Conservation (phyloP, 1,140 invertebrate genomes). For the Drosophila athabasca region DNA sequence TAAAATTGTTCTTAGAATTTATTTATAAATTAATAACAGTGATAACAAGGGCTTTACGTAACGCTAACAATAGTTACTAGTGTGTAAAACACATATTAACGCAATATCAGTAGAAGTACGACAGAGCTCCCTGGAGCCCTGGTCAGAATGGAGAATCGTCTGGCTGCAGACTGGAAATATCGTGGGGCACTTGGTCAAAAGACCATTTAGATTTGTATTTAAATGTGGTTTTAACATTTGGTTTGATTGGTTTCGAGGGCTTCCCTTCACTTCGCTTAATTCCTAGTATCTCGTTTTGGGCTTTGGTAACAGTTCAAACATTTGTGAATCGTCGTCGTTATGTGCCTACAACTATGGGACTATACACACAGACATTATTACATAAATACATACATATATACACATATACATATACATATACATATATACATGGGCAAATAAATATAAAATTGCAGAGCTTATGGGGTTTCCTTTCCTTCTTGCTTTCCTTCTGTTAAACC, state of each 20-base stretch:
- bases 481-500: slow-evolving; percentile 26
- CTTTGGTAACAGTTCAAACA: slow-evolving; percentile 69
- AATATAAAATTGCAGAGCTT: slow-evolving; percentile 12
- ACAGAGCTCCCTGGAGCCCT: slow-evolving; percentile 23
- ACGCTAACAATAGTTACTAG: slow-evolving; percentile 29
- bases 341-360: slow-evolving; percentile 15
- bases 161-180: slow-evolving; percentile 54
- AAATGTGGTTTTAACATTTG: background rate
- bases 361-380: slow-evolving; percentile 24
- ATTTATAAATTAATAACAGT: slow-evolving; percentile 80
- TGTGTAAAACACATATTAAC: slow-evolving; percentile 9
- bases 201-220: too few species aligned
- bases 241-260: background rate
- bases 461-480: too few species aligned
- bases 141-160: too few species aligned
- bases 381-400: slow-evolving; percentile 33
- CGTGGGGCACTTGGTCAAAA: slow-evolving; percentile 43
- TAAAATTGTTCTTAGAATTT: slow-evolving; percentile 59
- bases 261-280: slow-evolving; percentile 4
- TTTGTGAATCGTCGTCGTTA: slow-evolving; percentile 37
- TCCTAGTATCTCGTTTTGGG: slow-evolving; percentile 51
- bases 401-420: slow-evolving; percentile 23
- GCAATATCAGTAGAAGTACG: slow-evolving; percentile 55
- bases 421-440: slow-evolving; percentile 41
- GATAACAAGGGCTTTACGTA: slow-evolving; percentile 33